Evolutionary conservation across 2,113 vertebrate species (phyloP).

Genomic region (Rhadina sibilatrix): DNA sequence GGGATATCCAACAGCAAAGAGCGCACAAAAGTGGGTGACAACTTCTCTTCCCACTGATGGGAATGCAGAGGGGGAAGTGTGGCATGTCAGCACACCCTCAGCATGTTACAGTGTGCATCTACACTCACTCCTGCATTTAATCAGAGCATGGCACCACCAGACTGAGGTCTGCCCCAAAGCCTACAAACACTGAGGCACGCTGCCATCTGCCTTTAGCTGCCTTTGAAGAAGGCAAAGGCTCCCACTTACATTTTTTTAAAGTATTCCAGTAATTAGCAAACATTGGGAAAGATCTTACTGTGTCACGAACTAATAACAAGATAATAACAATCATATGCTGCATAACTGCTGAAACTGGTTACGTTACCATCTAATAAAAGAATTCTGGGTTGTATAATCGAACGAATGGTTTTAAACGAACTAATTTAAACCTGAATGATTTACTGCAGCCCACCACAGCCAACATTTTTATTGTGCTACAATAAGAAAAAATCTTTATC

Average conservation of each 20-base stretch:
- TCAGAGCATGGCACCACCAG: neutral
- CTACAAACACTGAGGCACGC: neutral
- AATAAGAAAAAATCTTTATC: neutral
- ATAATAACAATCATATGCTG: constrained; percentile 45
- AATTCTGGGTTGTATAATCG: neutral
- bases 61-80: neutral
- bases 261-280: constrained; percentile 21
- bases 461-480: neutral
- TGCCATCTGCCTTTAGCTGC: neutral
- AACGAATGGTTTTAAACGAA: constrained; percentile 1
- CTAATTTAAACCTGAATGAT: constrained; percentile 31
- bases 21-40: neutral
- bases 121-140: neutral
- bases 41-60: neutral
- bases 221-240: neutral
- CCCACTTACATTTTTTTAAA: neutral
- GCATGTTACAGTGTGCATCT: neutral
- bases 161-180: neutral
- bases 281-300: neutral
- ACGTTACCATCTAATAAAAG: constrained; percentile 37
- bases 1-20: neutral
- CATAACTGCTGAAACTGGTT: constrained; percentile 11
- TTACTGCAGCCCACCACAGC: constrained; percentile 5
- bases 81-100: neutral
- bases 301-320: constrained; percentile 40